A percentile compares a stretch with the other conserved stretches of the same genome.
Conservation (phyloP, 2,888 invertebrate species). For the Hoplodrina blanda region DNA sequence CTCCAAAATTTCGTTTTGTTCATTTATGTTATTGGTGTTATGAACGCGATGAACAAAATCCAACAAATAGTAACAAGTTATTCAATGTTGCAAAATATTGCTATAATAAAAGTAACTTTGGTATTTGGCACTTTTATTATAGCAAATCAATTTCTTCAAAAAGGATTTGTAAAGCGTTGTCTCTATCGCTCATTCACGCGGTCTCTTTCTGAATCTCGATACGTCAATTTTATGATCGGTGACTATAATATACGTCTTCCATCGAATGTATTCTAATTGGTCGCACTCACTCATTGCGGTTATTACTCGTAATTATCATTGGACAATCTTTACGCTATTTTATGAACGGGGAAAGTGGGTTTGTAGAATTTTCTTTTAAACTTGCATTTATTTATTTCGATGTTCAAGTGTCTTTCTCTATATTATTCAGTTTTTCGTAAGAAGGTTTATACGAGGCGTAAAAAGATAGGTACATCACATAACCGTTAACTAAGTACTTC, state of each 20-base stretch:
- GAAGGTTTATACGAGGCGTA: too few species aligned
- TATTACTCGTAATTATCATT: conserved; percentile 40
- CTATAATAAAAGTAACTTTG: too few species aligned
- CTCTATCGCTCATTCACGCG: background rate
- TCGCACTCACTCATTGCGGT: conserved; percentile 28
- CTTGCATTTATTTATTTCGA: conserved; percentile 15
- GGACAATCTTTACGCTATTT: conserved; percentile 36
- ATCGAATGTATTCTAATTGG: conserved; percentile 15
- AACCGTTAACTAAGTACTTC: too few species aligned
- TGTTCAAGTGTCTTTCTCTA: background rate
- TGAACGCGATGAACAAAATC: too few species aligned
- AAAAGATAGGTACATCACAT: too few species aligned
- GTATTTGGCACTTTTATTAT: too few species aligned
- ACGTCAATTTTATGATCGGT: background rate
- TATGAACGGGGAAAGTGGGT: conserved; percentile 47
- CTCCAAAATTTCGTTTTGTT: too few species aligned
- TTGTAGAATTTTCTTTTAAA: conserved; percentile 29
- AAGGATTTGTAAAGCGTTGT: background rate
- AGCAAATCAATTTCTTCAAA: background rate
- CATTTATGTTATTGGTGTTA: too few species aligned
- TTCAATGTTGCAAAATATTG: too few species aligned
- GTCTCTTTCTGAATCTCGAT: background rate
- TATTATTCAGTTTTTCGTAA: background rate
- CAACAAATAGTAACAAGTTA: too few species aligned
- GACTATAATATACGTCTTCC: background rate